These are phyloP conservation scores for Pempheris klunzingeri DNA, from an alignment of 2,797 vertebrate species.

Conservation along the genomic window DNA sequence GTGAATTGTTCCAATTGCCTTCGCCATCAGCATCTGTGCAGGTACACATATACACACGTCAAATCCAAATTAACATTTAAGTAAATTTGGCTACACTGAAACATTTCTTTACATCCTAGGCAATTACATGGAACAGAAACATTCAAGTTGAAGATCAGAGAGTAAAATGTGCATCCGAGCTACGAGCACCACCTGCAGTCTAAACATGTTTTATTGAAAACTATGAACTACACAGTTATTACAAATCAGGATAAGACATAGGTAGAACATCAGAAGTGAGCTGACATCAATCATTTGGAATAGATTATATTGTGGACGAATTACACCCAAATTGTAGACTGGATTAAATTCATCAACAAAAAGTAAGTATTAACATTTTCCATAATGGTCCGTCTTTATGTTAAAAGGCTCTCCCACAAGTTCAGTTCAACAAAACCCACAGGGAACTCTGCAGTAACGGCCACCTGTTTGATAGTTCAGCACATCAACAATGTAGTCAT, in stretches of 20 bases:
- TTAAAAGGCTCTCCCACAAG: background rate
- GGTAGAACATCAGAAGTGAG: constrained; percentile 36
- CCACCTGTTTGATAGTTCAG: background rate
- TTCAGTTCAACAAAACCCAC: background rate
- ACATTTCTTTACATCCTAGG: constrained; percentile 34
- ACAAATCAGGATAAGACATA: constrained; percentile 51
- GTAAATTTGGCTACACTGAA: constrained; percentile 47
- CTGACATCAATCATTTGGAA: constrained; percentile 26
- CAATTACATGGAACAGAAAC: constrained; percentile 17
- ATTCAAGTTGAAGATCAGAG: constrained; percentile 29
- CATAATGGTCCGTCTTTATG: background rate
- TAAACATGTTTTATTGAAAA: constrained; percentile 66
- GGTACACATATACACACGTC: constrained; percentile 84
- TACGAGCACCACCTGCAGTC: constrained; percentile 25
- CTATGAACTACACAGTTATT: constrained; percentile 46
- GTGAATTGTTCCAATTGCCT: constrained; percentile 89
- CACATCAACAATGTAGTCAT: background rate
- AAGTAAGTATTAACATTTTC: background rate
- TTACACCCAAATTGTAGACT: background rate
- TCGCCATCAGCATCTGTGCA: constrained; percentile 89
- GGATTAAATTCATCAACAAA: constrained; percentile 13
- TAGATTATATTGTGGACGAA: constrained; percentile 30
- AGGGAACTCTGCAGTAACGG: background rate
- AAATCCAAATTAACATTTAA: constrained; percentile 72
- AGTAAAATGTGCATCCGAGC: constrained; percentile 33